Evolutionary conservation across 1,140 invertebrate genomes (phyloP).

Genomic region (Prorops nasuta): DNA sequence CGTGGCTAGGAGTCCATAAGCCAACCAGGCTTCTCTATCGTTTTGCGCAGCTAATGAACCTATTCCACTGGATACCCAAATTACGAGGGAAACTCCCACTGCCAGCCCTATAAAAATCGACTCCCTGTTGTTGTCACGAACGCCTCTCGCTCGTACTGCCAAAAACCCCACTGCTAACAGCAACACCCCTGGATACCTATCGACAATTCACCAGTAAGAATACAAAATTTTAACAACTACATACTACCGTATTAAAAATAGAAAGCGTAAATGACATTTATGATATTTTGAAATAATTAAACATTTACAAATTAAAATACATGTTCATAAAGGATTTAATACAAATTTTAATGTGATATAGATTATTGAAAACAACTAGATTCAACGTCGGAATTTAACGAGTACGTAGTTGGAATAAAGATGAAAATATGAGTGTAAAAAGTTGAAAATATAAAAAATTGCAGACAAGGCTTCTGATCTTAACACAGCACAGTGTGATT

Average conservation of each 20-base stretch:
- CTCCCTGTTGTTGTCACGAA: constrained; percentile 91
- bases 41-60: constrained; percentile 65
- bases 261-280: no score
- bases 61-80: constrained; percentile 78
- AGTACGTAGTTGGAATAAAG: no score
- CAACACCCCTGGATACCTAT: constrained; percentile 73
- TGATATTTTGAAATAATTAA: no score
- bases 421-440: no score
- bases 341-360: no score
- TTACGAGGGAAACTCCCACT: constrained; percentile 76
- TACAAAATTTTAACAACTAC: no score
- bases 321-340: no score
- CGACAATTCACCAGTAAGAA: not conserved
- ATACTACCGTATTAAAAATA: no score
- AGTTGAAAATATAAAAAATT: no score
- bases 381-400: no score
- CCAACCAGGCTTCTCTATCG: constrained; percentile 82
- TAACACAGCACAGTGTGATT: not conserved
- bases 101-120: constrained; percentile 84
- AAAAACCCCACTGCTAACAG: constrained; percentile 81
- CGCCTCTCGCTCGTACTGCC: constrained; percentile 79
- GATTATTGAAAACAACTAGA: no score
- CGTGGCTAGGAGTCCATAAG: constrained; percentile 81
- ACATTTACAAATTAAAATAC: no score
- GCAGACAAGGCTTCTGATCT: not conserved